These are phyloP conservation scores for Acanthococcus lagerstroemiae DNA, from an alignment of 2,888 invertebrate genomes.

Conservation along the genomic window DNA sequence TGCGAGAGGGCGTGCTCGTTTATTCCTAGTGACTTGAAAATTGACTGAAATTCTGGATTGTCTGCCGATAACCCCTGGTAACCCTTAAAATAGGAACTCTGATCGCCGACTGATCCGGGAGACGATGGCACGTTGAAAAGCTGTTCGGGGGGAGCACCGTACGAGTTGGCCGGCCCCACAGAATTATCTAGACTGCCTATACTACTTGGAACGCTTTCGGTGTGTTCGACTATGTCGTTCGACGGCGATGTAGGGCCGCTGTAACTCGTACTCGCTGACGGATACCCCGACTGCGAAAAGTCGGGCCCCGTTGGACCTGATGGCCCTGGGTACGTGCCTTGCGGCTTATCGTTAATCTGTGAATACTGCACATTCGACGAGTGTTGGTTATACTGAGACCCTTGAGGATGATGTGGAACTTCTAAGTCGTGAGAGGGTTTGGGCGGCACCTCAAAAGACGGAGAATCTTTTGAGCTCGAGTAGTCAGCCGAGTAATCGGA, in stretches of 20 bases:
- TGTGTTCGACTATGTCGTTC: neutral
- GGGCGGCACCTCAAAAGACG: neutral
- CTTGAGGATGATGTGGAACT: neutral
- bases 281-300: neutral
- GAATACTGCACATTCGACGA: slow-evolving; percentile 1
- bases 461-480: neutral
- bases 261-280: neutral
- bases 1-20: slow-evolving; percentile 35
- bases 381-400: neutral
- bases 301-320: neutral
- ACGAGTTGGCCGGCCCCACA: neutral
- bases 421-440: neutral
- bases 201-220: neutral
- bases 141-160: neutral
- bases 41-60: slow-evolving; percentile 33
- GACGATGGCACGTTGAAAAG: slow-evolving; percentile 24
- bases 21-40: slow-evolving; percentile 36
- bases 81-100: neutral
- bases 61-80: neutral
- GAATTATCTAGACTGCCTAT: neutral
- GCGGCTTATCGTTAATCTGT: neutral
- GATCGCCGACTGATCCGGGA: neutral
- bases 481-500: slow-evolving; percentile 27
- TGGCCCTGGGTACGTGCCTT: neutral
- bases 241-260: neutral